Percentiles rank a stretch among this genome's conserved stretches.
Conservation (phyloP, 1,140 invertebrate species). For the Rhagoletis zephyria region DNA sequence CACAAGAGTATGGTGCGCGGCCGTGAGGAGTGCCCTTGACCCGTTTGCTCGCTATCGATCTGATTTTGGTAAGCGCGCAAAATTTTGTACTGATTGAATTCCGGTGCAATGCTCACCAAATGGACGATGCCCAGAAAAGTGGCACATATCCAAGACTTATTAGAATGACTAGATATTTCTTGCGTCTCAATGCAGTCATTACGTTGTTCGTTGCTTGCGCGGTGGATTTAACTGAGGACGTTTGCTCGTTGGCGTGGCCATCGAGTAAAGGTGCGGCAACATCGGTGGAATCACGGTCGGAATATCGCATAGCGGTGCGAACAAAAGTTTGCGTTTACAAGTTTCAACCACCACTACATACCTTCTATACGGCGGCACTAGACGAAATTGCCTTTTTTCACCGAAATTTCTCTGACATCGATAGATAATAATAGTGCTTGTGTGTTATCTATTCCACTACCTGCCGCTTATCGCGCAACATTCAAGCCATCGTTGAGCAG, state of each 20-base stretch:
- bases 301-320: not conserved
- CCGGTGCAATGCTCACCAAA: not conserved
- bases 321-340: not conserved
- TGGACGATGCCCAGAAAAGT: constrained; percentile 9
- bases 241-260: not conserved
- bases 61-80: constrained; percentile 17
- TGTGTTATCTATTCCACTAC: not conserved
- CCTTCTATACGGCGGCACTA: no score
- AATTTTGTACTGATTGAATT: constrained; percentile 17
- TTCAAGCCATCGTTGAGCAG: not conserved
- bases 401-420: not conserved
- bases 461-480: not conserved
- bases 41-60: not conserved
- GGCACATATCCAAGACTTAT: not conserved
- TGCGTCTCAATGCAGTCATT: not conserved
- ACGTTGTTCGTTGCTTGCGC: not conserved
- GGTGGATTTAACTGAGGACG: not conserved
- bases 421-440: not conserved
- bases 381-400: not conserved
- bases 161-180: not conserved
- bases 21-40: not conserved
- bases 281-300: not conserved
- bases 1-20: constrained; percentile 65
- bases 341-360: not conserved
- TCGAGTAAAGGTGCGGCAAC: not conserved